phyloP scores from a whole-genome alignment of 2,113 vertebrate species.

The Sclerurus mexicanus region DNA sequence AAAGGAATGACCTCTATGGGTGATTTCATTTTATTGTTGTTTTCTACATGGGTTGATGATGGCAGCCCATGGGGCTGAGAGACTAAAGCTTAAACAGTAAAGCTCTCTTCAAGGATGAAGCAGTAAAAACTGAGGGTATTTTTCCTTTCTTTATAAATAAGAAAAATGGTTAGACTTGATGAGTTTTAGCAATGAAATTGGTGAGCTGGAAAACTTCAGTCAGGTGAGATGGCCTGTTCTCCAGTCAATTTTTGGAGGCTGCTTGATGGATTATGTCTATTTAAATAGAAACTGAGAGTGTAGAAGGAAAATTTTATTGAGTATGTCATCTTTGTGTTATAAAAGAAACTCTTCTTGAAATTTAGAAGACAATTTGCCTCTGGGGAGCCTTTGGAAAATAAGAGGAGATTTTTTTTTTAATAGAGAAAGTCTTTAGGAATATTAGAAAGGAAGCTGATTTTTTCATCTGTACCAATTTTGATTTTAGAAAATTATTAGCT shows the following conservation, averaged over 20 bases:
- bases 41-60: constrained; percentile 49
- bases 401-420: not conserved
- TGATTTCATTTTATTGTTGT: constrained; percentile 61
- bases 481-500: constrained; percentile 25
- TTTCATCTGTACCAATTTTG: not conserved
- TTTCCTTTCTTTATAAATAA: constrained; percentile 32
- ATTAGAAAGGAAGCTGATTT: not conserved
- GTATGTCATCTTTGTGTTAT: not conserved
- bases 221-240: not conserved
- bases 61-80: constrained; percentile 16
- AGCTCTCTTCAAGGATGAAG: constrained; percentile 47
- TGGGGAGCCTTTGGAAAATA: constrained; percentile 1
- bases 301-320: constrained; percentile 30
- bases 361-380: constrained; percentile 18
- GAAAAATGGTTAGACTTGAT: constrained; percentile 9
- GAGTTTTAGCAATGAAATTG: constrained; percentile 28
- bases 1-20: constrained; percentile 44
- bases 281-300: not conserved
- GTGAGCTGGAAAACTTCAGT: constrained; percentile 49
- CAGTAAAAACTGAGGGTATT: constrained; percentile 13
- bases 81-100: constrained; percentile 40
- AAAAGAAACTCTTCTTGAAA: not conserved
- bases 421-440: not conserved
- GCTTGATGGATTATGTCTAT: not conserved
- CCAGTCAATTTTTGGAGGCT: not conserved